Percentiles rank a stretch among this genome's conserved stretches.
Conservation (phyloP, 2,888 invertebrate genomes). For the Nemurella pictetii region DNA sequence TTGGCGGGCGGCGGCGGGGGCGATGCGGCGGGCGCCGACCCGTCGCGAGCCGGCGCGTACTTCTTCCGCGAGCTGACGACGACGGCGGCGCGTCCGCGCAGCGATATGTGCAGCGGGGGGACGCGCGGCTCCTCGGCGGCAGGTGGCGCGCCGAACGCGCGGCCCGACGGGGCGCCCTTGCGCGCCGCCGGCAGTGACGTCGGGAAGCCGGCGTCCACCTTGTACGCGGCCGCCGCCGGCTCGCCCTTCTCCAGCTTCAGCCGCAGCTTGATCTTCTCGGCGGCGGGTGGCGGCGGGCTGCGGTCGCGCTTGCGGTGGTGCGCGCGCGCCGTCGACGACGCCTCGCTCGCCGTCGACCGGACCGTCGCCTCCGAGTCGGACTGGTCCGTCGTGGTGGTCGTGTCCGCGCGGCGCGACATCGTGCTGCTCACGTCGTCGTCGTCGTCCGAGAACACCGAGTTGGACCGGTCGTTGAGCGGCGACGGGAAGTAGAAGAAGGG, state of each 20-base stretch:
- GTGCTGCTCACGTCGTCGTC: slow-evolving; percentile 54
- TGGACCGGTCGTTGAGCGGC: slow-evolving; percentile 54
- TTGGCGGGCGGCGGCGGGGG: neutral
- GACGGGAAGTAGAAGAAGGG: slow-evolving; percentile 55
- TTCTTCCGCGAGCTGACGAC: slow-evolving; percentile 62
- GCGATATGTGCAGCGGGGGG: slow-evolving; percentile 85
- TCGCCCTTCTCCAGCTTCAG: slow-evolving; percentile 83
- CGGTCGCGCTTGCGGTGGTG: slow-evolving; percentile 40
- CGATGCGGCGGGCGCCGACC: slow-evolving; percentile 5
- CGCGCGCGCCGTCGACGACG: slow-evolving; percentile 40
- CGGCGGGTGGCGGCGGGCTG: slow-evolving; percentile 35
- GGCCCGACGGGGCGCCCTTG: slow-evolving; percentile 34
- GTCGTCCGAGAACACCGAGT: slow-evolving; percentile 62
- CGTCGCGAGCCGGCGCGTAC: slow-evolving; percentile 31
- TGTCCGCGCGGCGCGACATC: slow-evolving; percentile 55
- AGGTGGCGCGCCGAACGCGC: slow-evolving; percentile 18
- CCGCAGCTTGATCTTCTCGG: slow-evolving; percentile 78
- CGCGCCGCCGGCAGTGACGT: slow-evolving; percentile 54
- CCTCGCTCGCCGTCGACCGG: slow-evolving; percentile 59
- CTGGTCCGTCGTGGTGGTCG: slow-evolving; percentile 56
- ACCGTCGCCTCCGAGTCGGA: slow-evolving; percentile 62
- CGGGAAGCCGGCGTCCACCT: slow-evolving; percentile 77
- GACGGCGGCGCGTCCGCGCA: slow-evolving; percentile 78
- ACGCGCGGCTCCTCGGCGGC: slow-evolving; percentile 74
- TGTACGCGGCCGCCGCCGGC: slow-evolving; percentile 76